Conservation (phyloP, 1,140 invertebrate species). For the Scylla paramamosain region DNA sequence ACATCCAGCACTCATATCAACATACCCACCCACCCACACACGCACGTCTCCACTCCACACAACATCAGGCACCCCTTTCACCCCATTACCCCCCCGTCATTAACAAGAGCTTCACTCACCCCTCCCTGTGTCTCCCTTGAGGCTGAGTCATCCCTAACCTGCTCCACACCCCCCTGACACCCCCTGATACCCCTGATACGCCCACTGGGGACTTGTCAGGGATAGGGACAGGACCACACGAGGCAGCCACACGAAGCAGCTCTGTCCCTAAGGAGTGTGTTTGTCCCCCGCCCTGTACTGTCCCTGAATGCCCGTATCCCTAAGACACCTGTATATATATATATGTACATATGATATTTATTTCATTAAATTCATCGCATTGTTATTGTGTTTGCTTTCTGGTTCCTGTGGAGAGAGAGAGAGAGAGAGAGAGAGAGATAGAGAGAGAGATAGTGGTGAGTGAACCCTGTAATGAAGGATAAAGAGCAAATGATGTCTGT, state of each 20-base stretch:
- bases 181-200: background rate
- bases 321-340: background rate
- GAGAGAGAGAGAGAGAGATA: too few species aligned
- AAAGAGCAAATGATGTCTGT: too few species aligned
- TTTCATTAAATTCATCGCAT: slow-evolving; percentile 5
- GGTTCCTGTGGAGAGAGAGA: too few species aligned
- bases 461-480: too few species aligned
- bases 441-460: too few species aligned
- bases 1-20: too few species aligned
- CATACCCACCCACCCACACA: too few species aligned
- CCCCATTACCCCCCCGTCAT: background rate
- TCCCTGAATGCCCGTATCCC: background rate
- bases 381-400: background rate
- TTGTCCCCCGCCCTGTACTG: background rate
- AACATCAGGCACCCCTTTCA: background rate
- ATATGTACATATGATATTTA: background rate
- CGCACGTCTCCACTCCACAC: too few species aligned
- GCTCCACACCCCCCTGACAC: background rate
- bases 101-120: background rate
- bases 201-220: background rate
- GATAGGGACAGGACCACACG: too few species aligned
- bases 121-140: background rate
- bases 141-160: background rate
- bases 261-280: too few species aligned
- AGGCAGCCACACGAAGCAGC: too few species aligned